Conservation (phyloP, 1,140 invertebrate species). For the Lerema accius region DNA sequence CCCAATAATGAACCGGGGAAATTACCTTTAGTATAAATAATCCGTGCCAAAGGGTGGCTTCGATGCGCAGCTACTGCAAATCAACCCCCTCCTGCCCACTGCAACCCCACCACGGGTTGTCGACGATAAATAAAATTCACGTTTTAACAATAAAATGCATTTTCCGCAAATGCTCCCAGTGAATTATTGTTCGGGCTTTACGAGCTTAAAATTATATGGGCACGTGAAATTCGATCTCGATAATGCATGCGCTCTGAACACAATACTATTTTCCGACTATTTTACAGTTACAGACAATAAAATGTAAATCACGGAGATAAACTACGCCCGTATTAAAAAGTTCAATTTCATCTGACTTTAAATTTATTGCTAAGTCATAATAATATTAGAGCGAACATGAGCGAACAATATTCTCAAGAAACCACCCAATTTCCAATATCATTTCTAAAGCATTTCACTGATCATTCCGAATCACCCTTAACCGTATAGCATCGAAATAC, state of each 20-base stretch:
- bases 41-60: conserved; percentile 78
- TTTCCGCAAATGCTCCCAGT: conserved; percentile 81
- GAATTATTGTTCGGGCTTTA: conserved; percentile 80
- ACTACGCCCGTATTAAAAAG: conserved; percentile 9
- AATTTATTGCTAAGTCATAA: neutral
- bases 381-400: too few relatives aligned
- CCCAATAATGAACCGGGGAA: conserved; percentile 80
- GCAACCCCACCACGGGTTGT: conserved; percentile 70
- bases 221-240: conserved; percentile 81
- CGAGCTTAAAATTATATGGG: conserved; percentile 82
- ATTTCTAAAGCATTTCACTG: conserved; percentile 17
- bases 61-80: conserved; percentile 79
- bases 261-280: conserved; percentile 68
- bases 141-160: conserved; percentile 83
- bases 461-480: conserved; percentile 7
- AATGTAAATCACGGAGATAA: conserved; percentile 50
- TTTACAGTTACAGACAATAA: conserved; percentile 45
- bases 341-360: neutral
- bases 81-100: conserved; percentile 62
- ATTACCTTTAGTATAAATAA: conserved; percentile 83
- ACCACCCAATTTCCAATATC: too few relatives aligned
- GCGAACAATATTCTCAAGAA: too few relatives aligned
- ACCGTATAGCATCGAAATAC: conserved; percentile 51
- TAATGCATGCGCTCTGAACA: conserved; percentile 66
- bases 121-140: conserved; percentile 82